phyloP scores from a whole-genome alignment of 2,113 vertebrate genomes.

The Neodontobutis hainanensis region DNA sequence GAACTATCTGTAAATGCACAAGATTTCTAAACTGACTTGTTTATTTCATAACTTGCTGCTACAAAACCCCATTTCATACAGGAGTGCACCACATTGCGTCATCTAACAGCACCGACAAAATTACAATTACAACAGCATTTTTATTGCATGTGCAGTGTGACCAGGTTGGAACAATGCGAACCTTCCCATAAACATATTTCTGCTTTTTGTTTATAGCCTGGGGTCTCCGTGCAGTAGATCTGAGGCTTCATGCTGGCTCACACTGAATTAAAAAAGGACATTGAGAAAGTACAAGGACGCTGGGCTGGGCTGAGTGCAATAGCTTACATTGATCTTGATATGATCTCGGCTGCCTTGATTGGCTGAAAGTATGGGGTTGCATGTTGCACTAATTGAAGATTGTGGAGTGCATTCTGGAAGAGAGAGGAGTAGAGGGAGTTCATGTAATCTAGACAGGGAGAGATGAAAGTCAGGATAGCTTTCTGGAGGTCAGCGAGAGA shows the following conservation, averaged over 20 bases:
- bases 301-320: not conserved
- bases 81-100: not conserved
- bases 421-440: constrained; percentile 18
- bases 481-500: constrained; percentile 45
- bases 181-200: not conserved
- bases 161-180: not conserved
- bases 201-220: not conserved
- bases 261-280: constrained; percentile 30
- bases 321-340: constrained; percentile 11
- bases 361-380: constrained; percentile 10
- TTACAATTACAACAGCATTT: not conserved
- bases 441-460: constrained; percentile 30
- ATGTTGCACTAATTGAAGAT: constrained; percentile 41
- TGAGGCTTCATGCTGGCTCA: constrained; percentile 12
- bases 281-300: not conserved
- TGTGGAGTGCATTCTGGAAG: constrained; percentile 14
- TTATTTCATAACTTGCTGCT: no score
- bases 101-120: not conserved
- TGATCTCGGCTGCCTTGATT: constrained; percentile 8
- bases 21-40: no score
- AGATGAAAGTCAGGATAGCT: constrained; percentile 58
- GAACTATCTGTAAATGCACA: no score
- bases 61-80: no score
- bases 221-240: constrained; percentile 3
- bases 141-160: not conserved